phyloP scores from a whole-genome alignment of 2,888 invertebrate genomes.

The Halictus ligatus region DNA sequence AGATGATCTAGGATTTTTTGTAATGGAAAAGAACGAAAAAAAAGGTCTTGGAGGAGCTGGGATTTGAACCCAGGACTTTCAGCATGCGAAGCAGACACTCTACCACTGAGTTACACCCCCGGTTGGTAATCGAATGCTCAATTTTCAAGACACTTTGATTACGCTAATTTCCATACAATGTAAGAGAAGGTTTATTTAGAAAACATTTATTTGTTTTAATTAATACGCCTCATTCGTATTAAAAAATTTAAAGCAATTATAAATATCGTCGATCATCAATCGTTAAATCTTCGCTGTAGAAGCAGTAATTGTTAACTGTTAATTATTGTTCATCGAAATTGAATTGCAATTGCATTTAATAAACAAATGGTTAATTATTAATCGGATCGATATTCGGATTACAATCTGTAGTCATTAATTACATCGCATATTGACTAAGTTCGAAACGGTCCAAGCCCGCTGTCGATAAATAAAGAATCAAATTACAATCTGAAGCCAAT shows the following conservation, averaged over 20 bases:
- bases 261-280: not conserved
- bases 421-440: not conserved
- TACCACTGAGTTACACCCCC: conserved; percentile 84
- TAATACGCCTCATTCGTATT: not conserved
- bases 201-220: not conserved
- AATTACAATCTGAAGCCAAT: too few species aligned
- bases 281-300: not conserved
- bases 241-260: not conserved
- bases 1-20: not conserved
- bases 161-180: not conserved
- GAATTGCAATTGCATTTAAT: not conserved
- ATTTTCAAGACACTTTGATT: conserved; percentile 83
- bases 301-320: not conserved
- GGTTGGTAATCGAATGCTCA: conserved; percentile 84
- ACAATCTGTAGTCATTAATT: not conserved
- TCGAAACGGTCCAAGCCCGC: not conserved
- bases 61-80: conserved; percentile 85
- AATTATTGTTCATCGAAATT: not conserved
- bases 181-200: not conserved
- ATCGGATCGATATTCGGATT: not conserved
- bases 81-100: conserved; percentile 85
- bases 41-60: conserved; percentile 82
- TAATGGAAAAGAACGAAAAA: conserved; percentile 35
- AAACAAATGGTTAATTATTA: not conserved
- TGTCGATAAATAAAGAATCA: not conserved